Percentiles rank a stretch among this genome's conserved stretches.
Evolutionary conservation across 1,140 invertebrate species (phyloP).

Genomic region (Drosophila navojoa): DNA sequence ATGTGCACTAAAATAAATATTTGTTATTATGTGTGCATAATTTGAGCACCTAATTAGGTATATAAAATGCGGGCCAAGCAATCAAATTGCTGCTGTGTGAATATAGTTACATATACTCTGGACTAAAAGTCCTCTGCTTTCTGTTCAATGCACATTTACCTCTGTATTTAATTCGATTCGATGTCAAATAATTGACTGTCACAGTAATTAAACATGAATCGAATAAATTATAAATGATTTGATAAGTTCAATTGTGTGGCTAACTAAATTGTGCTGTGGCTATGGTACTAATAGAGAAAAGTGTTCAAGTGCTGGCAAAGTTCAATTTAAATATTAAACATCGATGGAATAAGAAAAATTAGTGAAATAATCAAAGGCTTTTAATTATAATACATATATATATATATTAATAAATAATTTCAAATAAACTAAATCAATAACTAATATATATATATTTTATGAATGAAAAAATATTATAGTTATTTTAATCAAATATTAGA

Average conservation of each 20-base stretch:
- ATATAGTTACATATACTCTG: conserved; percentile 15
- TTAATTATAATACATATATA: too few species aligned
- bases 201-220: neutral
- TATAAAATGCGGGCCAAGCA: conserved; percentile 27
- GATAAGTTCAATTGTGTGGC: conserved; percentile 6
- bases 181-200: conserved; percentile 4
- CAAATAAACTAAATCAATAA: too few species aligned
- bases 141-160: conserved; percentile 12
- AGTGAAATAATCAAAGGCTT: neutral
- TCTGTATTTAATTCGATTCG: neutral
- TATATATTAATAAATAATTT: too few species aligned
- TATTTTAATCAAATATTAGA: too few species aligned
- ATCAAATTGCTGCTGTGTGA: neutral
- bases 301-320: neutral
- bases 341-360: neutral
- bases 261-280: neutral
- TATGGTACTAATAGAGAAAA: neutral
- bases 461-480: too few species aligned
- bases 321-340: neutral
- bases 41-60: conserved; percentile 23
- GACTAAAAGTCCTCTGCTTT: neutral
- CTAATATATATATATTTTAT: too few species aligned
- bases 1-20: conserved; percentile 16
- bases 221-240: conserved; percentile 8
- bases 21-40: conserved; percentile 28